These are phyloP conservation scores for Nycticorax nycticorax DNA, from an alignment of 2,113 vertebrate genomes.

Conservation along the genomic window DNA sequence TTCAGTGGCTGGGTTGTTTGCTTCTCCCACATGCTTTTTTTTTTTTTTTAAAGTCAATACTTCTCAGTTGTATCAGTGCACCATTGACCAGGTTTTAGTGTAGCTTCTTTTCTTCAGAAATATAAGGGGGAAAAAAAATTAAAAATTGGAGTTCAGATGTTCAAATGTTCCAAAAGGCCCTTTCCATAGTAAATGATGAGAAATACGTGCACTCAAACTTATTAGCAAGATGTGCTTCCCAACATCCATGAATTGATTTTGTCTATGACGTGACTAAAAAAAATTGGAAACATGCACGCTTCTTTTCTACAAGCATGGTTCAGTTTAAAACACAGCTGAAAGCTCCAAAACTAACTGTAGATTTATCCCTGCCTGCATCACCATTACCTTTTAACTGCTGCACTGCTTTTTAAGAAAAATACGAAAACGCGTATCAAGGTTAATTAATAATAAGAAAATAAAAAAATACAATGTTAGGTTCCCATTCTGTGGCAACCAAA, in stretches of 20 bases:
- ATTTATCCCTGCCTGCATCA: not conserved
- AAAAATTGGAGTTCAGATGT: not conserved
- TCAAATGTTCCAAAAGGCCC: not conserved
- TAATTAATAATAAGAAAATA: not conserved
- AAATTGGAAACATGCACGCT: not conserved
- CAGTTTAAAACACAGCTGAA: not conserved
- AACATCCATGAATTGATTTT: not conserved
- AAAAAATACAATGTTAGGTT: not conserved
- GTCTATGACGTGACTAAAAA: not conserved
- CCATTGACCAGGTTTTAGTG: not conserved
- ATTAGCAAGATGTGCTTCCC: not conserved
- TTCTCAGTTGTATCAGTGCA: not conserved
- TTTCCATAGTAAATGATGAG: not conserved
- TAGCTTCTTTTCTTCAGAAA: not conserved
- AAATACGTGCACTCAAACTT: not conserved
- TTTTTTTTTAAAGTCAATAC: not conserved
- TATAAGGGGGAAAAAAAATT: too few species aligned
- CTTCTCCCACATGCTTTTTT: rapidly evolving
- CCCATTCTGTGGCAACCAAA: not conserved
- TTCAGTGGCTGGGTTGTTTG: not conserved
- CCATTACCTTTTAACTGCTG: not conserved
- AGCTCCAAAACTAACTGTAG: not conserved
- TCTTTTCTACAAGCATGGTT: not conserved
- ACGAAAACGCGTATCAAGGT: not conserved
- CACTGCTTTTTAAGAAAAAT: not conserved